Percentiles rank a stretch among this genome's conserved stretches.
phyloP scores from a whole-genome alignment of 2,888 invertebrate species.

The Noctuana brunneofusca region DNA sequence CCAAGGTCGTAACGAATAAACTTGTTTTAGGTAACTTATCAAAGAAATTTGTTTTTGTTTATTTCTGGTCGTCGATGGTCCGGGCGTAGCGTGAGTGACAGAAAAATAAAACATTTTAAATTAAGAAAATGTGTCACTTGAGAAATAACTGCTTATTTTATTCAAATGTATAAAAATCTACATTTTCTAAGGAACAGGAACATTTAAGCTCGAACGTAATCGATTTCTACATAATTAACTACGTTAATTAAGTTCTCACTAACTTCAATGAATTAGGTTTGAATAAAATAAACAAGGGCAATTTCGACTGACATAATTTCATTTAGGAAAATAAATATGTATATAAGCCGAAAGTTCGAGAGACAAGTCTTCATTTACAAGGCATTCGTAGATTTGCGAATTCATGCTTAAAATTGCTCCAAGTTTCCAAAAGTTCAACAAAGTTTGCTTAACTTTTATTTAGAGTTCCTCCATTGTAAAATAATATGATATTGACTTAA shows the following conservation, averaged over 20 bases:
- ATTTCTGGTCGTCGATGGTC: no score
- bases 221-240: neutral
- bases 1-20: constrained; percentile 8
- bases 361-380: constrained; percentile 33
- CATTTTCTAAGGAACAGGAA: neutral
- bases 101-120: no score
- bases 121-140: no score
- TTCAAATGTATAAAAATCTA: neutral
- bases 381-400: constrained; percentile 33
- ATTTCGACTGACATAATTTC: constrained; percentile 28
- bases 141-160: no score
- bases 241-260: neutral
- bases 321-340: constrained; percentile 32
- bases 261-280: constrained; percentile 9
- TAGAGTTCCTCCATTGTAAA: constrained; percentile 36
- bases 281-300: constrained; percentile 26
- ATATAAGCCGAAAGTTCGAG: constrained; percentile 23
- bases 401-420: constrained; percentile 38
- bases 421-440: constrained; percentile 36
- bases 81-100: no score
- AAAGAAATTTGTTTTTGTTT: no score
- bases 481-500: constrained; percentile 30
- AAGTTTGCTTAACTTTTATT: constrained; percentile 37
- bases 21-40: neutral
- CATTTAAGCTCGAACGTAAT: neutral